Conservation (phyloP, 1,140 invertebrate species). For the Helicorthomorpha holstii region DNA sequence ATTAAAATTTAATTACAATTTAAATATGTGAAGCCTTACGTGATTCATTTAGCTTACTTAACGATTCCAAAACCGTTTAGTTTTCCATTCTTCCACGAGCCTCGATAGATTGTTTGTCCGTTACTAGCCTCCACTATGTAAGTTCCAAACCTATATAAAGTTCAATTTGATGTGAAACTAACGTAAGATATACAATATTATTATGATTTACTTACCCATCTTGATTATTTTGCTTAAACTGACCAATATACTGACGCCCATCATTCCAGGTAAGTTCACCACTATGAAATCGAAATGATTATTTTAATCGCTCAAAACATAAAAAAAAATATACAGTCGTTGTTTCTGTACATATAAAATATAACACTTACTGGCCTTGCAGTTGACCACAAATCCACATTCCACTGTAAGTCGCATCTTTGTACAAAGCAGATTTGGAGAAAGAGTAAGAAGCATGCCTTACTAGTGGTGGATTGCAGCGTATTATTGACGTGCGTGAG, state of each 20-base stretch:
- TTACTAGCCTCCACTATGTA: slow-evolving; percentile 15
- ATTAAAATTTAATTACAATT: not conserved
- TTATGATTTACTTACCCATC: slow-evolving; percentile 41
- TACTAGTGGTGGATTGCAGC: slow-evolving; percentile 45
- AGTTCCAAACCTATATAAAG: slow-evolving; percentile 19
- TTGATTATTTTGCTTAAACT: slow-evolving; percentile 53
- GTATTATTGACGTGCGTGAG: not conserved
- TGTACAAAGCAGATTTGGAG: slow-evolving; percentile 47
- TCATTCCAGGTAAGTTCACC: slow-evolving; percentile 66
- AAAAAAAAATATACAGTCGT: not conserved
- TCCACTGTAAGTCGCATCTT: slow-evolving; percentile 55
- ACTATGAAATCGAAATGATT: slow-evolving; percentile 14
- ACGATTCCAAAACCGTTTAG: slow-evolving; percentile 62
- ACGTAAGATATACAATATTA: not conserved
- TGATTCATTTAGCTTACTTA: slow-evolving; percentile 31
- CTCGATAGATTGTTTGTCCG: slow-evolving; percentile 41
- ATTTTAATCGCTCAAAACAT: too few species aligned
- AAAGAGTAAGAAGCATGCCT: slow-evolving; percentile 54
- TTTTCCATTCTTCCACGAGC: slow-evolving; percentile 64
- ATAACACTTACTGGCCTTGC: slow-evolving; percentile 40
- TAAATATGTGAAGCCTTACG: not conserved
- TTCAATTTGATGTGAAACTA: not conserved
- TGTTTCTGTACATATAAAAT: not conserved
- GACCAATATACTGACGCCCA: slow-evolving; percentile 55
- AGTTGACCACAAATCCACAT: slow-evolving; percentile 61